Conservation (phyloP, 2,888 invertebrate species). For the Hedya salicella region DNA sequence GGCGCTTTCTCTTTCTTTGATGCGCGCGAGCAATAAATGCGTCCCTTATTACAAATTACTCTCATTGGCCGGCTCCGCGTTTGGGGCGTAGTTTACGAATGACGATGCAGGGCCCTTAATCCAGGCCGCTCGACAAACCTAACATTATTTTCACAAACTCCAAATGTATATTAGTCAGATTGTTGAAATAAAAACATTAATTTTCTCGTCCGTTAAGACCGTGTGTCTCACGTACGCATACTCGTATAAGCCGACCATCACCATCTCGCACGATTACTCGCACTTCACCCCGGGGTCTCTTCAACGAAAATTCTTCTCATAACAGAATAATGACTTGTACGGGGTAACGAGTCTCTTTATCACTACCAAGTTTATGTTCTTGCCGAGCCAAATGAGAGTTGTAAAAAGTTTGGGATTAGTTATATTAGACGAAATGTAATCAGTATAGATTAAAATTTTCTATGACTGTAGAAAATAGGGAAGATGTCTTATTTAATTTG, state of each 20-base stretch:
- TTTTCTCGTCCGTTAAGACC: neutral
- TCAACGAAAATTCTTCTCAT: conserved; percentile 59
- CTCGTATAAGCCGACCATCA: conserved; percentile 56
- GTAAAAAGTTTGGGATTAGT: conserved; percentile 47
- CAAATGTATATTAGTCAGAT: too few relatives aligned
- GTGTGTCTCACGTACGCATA: conserved; percentile 39
- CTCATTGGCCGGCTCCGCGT: too few relatives aligned
- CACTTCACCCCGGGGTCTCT: conserved; percentile 54
- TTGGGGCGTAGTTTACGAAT: too few relatives aligned
- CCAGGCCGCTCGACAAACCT: too few relatives aligned
- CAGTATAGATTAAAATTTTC: conserved; percentile 16
- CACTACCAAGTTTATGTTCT: conserved; percentile 49
- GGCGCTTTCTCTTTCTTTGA: too few relatives aligned
- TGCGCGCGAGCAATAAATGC: too few relatives aligned
- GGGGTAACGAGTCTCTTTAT: conserved; percentile 48
- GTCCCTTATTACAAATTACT: too few relatives aligned
- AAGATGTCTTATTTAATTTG: too few relatives aligned
- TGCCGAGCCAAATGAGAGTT: conserved; percentile 45
- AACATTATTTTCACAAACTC: too few relatives aligned
- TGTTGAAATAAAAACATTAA: too few relatives aligned
- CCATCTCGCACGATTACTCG: conserved; percentile 55
- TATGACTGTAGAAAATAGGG: too few relatives aligned
- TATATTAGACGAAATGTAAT: conserved; percentile 34
- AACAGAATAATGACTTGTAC: conserved; percentile 63
- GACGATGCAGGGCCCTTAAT: too few relatives aligned